phyloP scores from a whole-genome alignment of 2,888 invertebrate species.

The Ferdinandea cuprea region DNA sequence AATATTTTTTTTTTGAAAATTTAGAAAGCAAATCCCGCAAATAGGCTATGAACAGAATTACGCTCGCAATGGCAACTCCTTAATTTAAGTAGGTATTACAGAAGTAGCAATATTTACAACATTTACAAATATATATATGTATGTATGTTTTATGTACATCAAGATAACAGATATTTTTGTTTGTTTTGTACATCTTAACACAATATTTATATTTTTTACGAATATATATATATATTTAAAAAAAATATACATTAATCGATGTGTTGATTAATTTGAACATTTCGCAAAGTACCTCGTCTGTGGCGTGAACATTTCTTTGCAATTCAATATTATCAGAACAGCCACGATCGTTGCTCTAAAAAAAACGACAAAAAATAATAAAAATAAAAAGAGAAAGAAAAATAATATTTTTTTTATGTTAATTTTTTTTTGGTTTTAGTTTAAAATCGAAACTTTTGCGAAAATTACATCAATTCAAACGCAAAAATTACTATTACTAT shows the following conservation, averaged over 20 bases:
- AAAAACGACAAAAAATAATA: slow-evolving; percentile 79
- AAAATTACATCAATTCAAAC: slow-evolving; percentile 59
- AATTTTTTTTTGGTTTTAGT: slow-evolving; percentile 26
- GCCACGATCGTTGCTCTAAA: slow-evolving; percentile 83
- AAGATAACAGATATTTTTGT: slow-evolving; percentile 41
- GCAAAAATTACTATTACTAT: slow-evolving; percentile 44
- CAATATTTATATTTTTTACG: slow-evolving; percentile 64
- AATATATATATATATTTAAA: slow-evolving; percentile 38
- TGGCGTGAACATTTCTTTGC: slow-evolving; percentile 83
- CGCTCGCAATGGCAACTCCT: no score
- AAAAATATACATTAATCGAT: slow-evolving; percentile 74
- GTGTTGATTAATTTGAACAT: slow-evolving; percentile 80
- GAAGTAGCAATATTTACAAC: slow-evolving; percentile 56
- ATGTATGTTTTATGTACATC: slow-evolving; percentile 63
- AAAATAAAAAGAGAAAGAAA: slow-evolving; percentile 52
- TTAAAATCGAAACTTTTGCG: slow-evolving; percentile 29
- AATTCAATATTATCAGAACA: slow-evolving; percentile 83
- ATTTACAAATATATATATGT: slow-evolving; percentile 38
- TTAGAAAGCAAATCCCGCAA: no score
- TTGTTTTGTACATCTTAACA: slow-evolving; percentile 51
- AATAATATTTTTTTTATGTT: slow-evolving; percentile 46
- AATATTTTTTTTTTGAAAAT: no score
- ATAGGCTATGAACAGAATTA: no score
- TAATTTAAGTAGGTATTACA: neutral
- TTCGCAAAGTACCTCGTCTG: slow-evolving; percentile 84